Percentiles rank a stretch among this genome's conserved stretches.
These are phyloP conservation scores for Gortyna flavago DNA, from an alignment of 2,888 invertebrate genomes.

Conservation along the genomic window DNA sequence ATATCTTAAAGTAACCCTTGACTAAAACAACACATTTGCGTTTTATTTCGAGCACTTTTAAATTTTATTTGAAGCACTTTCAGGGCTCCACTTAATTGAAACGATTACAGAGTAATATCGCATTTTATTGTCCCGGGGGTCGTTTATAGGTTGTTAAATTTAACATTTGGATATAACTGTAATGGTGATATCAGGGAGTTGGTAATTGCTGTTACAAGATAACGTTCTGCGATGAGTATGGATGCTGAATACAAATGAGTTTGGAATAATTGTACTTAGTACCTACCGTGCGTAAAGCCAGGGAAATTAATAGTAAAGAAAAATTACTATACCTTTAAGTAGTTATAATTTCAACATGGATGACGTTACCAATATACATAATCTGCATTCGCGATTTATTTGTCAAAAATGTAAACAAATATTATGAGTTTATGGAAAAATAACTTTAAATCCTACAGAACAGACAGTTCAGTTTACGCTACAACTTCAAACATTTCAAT, in stretches of 20 bases:
- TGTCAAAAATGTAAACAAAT: too few relatives aligned
- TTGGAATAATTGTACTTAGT: constrained; percentile 13
- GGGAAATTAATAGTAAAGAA: neutral
- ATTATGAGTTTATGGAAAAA: too few relatives aligned
- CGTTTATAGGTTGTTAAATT: constrained; percentile 63
- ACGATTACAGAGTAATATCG: constrained; percentile 62
- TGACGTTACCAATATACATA: neutral
- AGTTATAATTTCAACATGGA: neutral
- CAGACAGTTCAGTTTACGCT: too few relatives aligned
- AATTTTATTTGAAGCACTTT: constrained; percentile 42
- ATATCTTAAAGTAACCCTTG: constrained; percentile 43
- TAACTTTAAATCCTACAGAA: too few relatives aligned
- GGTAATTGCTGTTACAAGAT: constrained; percentile 40
- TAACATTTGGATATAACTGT: constrained; percentile 63
- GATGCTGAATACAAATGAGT: constrained; percentile 42
- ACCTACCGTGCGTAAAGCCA: neutral
- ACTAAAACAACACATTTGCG: constrained; percentile 44
- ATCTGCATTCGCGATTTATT: too few relatives aligned
- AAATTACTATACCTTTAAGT: neutral
- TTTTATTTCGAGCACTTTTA: constrained; percentile 39
- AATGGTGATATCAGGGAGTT: constrained; percentile 45
- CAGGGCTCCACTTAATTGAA: constrained; percentile 66
- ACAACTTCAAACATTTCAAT: too few relatives aligned
- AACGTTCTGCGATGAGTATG: constrained; percentile 12
- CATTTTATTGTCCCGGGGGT: constrained; percentile 48